A percentile compares a stretch with the other conserved stretches of the same genome.
Conservation (phyloP, 64 coral and sea anemone species). For the Catalaphyllia jardinei region DNA sequence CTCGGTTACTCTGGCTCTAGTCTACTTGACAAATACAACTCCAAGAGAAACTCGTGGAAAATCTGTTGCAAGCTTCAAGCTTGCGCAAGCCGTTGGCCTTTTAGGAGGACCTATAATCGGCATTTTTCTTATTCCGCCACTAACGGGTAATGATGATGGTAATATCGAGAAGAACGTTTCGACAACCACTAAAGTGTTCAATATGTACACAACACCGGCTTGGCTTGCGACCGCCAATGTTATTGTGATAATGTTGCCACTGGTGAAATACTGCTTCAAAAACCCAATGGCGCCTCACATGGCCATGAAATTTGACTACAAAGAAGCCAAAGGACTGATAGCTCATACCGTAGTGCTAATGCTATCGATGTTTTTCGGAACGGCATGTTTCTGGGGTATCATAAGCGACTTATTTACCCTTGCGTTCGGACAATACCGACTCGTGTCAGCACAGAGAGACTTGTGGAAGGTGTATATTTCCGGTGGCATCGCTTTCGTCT, state of each 20-base stretch:
- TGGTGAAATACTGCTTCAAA: constrained; percentile 78
- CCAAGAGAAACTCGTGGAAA: constrained; percentile 79
- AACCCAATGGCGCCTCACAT: constrained; percentile 89
- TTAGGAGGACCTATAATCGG: constrained; percentile 84
- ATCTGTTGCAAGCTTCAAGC: constrained; percentile 73
- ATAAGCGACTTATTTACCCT: constrained; percentile 71
- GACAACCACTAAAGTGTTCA: constrained; percentile 54
- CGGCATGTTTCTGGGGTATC: constrained; percentile 88
- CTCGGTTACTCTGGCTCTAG: constrained; percentile 65
- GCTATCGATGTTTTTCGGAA: constrained; percentile 69
- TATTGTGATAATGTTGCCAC: constrained; percentile 69
- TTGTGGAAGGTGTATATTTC: constrained; percentile 94
- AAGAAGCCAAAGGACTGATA: constrained; percentile 79
- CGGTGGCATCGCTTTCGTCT: constrained; percentile 65
- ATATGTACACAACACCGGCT: constrained; percentile 77
- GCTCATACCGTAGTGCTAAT: constrained; percentile 62
- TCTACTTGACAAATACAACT: constrained; percentile 89
- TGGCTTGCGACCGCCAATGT: constrained; percentile 85
- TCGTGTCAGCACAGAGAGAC: constrained; percentile 53
- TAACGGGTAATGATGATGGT: too few species aligned
- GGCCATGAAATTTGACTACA: constrained; percentile 87
- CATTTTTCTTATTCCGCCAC: constrained; percentile 59
- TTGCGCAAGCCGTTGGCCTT: constrained; percentile 84
- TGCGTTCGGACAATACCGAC: constrained; percentile 93
- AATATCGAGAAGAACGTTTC: constrained; percentile 9